Evolutionary conservation across 1,140 invertebrate genomes (phyloP), one percentile per base, ranked within the genome.

Genomic region (Leptoteleia sp.): DNA sequence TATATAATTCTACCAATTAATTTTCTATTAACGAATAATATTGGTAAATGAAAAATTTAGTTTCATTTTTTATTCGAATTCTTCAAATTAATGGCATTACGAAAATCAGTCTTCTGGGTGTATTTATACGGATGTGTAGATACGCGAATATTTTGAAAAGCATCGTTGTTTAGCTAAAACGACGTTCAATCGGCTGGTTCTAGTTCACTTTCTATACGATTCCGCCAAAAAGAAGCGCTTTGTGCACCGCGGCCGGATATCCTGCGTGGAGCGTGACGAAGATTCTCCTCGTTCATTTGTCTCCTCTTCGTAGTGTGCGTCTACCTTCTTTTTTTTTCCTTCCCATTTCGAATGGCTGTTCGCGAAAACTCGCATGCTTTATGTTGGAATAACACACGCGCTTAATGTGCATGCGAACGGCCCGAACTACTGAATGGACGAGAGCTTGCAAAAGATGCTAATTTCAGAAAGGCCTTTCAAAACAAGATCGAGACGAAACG

Each of bases 181-280:
- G n/a, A n/a, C n/a, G n/a, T n/a, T n/a, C n/a, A n/a, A n/a, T n/a
- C n/a, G n/a, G n/a, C n/a, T n/a, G n/a, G n/a, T n/a, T n/a, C n/a
- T n/a, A n/a, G n/a, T n/a, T n/a, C n/a, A n/a, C n/a, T n/a, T n/a
- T n/a, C n/a, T n/a, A n/a, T n/a, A n/a, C n/a, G n/a, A n/a, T n/a
- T n/a, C 59, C 40, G 42, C 43, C 59, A 67, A 77, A 77, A 77
- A 65, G 65, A 43, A 57, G 50, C 38, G 75, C 65, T 64, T 71
- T 77, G 59, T 65, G 40, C 33, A 6, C 35, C 47, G 43, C 61
- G 50, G 27, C 75, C 59, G 75, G 75, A 77, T 71, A 77, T 77
- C 75, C 75, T 76, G 73, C 64, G 73, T 16, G n/a, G 47, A 70
- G 73, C 75, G 75, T 77, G 65, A 77, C 75, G 75, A 71, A 65